Evolutionary conservation across 2,113 vertebrate genomes (phyloP).

Genomic region (Hippocampus zosterae): DNA sequence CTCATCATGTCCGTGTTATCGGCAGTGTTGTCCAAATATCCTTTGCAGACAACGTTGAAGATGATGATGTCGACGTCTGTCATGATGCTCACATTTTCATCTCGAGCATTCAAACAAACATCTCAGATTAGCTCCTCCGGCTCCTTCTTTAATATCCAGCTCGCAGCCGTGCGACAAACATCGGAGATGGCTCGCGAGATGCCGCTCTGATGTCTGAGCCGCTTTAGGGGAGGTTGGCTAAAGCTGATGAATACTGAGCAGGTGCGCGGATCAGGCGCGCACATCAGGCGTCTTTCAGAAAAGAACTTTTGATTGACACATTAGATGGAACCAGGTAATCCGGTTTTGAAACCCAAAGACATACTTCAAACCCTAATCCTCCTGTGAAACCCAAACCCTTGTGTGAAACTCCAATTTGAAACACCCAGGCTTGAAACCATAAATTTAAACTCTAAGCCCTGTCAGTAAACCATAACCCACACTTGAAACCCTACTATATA

Average conservation of each 20-base stretch:
- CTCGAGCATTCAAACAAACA: slow-evolving; percentile 42
- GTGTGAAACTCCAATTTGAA: no score
- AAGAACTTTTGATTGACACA: not conserved
- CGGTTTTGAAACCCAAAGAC: not conserved
- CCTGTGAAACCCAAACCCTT: no score
- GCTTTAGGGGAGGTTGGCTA: slow-evolving; percentile 10
- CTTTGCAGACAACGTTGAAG: not conserved
- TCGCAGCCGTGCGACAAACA: not conserved
- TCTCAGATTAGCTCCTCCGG: slow-evolving; percentile 14
- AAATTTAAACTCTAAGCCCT: no score
- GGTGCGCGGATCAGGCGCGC: not conserved
- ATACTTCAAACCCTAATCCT: not conserved
- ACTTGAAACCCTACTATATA: no score
- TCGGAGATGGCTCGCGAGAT: slow-evolving; percentile 4
- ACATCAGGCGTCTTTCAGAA: not conserved
- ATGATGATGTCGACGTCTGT: not conserved
- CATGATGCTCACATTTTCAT: slow-evolving; percentile 23
- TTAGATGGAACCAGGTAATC: not conserved
- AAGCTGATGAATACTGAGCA: slow-evolving; percentile 28
- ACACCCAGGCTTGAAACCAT: no score
- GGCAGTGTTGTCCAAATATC: not conserved
- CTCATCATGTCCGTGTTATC: not conserved
- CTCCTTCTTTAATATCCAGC: slow-evolving; percentile 3
- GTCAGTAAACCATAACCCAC: no score
- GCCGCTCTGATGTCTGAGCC: slow-evolving; percentile 14